Percentiles rank a stretch among this genome's conserved stretches.
Evolutionary conservation across 2,113 vertebrate genomes (phyloP).

Genomic region (Oenanthe melanoleuca): DNA sequence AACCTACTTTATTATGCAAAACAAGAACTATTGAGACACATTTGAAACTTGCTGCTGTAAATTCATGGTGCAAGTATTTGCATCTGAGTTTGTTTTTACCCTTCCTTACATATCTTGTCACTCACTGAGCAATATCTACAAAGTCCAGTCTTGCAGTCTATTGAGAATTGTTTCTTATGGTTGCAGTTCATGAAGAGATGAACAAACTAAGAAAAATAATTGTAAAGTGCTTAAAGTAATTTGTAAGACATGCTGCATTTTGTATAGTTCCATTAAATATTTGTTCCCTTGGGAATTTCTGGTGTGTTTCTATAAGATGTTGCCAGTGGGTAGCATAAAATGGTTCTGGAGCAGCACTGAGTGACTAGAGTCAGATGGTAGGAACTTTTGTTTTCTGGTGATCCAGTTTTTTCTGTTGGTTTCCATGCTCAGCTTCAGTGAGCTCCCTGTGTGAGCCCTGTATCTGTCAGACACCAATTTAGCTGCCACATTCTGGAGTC

Average conservation of each 20-base stretch:
- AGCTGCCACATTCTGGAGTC: background rate
- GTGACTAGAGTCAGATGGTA: background rate
- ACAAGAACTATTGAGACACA: background rate
- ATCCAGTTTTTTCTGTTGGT: background rate
- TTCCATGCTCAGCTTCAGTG: background rate
- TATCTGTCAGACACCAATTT: background rate
- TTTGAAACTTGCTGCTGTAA: background rate
- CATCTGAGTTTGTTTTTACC: background rate
- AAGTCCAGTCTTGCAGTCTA: background rate
- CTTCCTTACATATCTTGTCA: background rate
- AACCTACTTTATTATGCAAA: background rate
- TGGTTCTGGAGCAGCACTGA: background rate
- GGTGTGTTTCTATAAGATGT: background rate
- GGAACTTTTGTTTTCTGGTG: background rate
- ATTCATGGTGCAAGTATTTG: background rate
- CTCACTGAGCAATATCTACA: background rate
- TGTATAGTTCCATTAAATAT: background rate
- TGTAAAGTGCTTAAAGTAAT: background rate
- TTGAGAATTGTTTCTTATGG: background rate
- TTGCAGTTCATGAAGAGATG: background rate
- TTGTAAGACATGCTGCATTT: background rate
- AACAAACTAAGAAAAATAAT: background rate
- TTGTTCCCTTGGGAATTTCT: background rate
- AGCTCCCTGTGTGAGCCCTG: background rate
- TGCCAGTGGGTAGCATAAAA: background rate